Percentiles rank a stretch among this genome's conserved stretches.
These are phyloP conservation scores for Callocephalon fimbriatum DNA, from an alignment of 2,113 vertebrate genomes.

Conservation along the genomic window DNA sequence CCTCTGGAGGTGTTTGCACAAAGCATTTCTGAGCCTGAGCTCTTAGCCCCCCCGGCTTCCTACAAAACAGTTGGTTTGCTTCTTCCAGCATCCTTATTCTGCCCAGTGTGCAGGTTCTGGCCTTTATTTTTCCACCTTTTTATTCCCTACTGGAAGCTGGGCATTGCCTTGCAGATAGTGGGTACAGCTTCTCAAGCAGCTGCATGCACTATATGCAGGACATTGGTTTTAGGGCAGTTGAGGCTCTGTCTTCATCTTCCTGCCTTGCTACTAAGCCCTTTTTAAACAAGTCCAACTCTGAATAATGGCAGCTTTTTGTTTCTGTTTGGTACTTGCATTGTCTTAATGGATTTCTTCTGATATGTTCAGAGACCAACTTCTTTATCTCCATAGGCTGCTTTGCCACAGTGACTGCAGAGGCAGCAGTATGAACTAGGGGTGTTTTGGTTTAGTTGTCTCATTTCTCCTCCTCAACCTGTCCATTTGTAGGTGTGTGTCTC, in stretches of 20 bases:
- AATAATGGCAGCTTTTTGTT: not conserved
- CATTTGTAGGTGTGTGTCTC: not conserved
- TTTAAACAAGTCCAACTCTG: not conserved
- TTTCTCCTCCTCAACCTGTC: not conserved
- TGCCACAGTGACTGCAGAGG: not conserved
- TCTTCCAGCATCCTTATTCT: not conserved
- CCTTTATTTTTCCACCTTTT: not conserved
- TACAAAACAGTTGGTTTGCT: not conserved
- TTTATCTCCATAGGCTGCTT: fast-evolving
- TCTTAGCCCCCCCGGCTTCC: not conserved
- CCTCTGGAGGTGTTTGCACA: not conserved
- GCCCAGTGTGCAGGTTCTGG: not conserved
- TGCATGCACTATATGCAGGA: not conserved
- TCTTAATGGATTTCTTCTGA: not conserved
- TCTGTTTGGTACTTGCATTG: not conserved
- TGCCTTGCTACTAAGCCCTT: not conserved
- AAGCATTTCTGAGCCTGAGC: not conserved
- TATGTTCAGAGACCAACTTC: not conserved
- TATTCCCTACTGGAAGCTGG: not conserved
- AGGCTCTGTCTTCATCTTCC: not conserved
- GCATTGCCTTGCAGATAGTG: not conserved
- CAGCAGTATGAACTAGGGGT: not conserved
- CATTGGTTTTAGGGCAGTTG: not conserved
- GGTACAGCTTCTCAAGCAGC: not conserved
- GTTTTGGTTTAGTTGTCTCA: not conserved